Conservation (phyloP, 2,113 vertebrate species). For the Scolopax mira region DNA sequence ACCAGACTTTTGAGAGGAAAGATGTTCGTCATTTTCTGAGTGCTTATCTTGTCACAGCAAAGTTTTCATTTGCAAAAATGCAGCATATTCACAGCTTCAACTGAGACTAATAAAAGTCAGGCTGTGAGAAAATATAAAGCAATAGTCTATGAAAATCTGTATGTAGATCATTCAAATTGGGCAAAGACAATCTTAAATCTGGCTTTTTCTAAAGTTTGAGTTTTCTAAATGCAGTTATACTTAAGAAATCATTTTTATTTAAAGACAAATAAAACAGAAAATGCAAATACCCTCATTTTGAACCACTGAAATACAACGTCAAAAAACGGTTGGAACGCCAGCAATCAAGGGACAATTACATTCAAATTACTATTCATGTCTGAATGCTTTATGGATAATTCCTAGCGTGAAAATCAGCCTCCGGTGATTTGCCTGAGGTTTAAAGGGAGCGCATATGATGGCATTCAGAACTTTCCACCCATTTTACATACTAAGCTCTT, state of each 20-base stretch:
- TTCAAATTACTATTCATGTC: not conserved
- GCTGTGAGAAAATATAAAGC: not conserved
- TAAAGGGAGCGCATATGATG: not conserved
- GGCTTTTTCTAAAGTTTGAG: not conserved
- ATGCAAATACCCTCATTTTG: not conserved
- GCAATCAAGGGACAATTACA: not conserved
- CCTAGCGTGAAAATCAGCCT: not conserved
- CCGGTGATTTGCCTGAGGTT: not conserved
- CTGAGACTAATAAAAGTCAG: not conserved
- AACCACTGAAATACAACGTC: not conserved
- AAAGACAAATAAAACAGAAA: conserved; percentile 6
- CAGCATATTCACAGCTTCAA: not conserved
- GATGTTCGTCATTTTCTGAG: not conserved
- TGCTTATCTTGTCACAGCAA: conserved; percentile 26
- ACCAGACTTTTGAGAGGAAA: conserved; percentile 13
- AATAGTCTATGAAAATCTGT: not conserved
- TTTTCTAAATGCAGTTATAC: not conserved
- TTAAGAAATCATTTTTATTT: not conserved
- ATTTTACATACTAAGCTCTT: not conserved
- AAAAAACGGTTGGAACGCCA: not conserved
- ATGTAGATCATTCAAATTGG: not conserved
- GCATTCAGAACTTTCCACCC: not conserved
- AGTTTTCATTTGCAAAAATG: conserved; percentile 20
- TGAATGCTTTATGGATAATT: not conserved
- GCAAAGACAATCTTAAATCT: not conserved